Evolutionary conservation across 1,140 invertebrate species (phyloP), one percentile per base, ranked within the genome.

Genomic region (Eupeodes corollae): DNA sequence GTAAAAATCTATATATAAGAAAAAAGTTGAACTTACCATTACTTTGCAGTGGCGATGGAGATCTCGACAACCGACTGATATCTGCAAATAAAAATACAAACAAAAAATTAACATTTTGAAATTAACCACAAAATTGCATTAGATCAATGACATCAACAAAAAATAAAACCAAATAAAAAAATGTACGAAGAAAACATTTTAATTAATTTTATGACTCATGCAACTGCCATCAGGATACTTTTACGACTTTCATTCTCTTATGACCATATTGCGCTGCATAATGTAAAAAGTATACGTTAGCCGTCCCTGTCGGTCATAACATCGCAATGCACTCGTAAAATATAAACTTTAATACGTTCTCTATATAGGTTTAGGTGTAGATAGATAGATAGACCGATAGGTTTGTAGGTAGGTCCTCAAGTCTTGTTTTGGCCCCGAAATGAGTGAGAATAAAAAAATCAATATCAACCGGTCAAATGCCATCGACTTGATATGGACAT

Each of bases 21-120:
- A 21, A 11, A 34, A 18, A 52, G n/a, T n/a, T n/a, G n/a, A 43
- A 66, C 63, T 64, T 61, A 67, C 63, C 63, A 56, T 64, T 62
- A 47, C 61, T 67, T 57, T 62, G 63, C 52, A 67, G 53, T 43
- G 63, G 63, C 51, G 63, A 67, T 26, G 63, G 63, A 38, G 63
- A 66, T 33, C 63, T 56, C 42, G 63, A 63, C 48, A 67, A 53
- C 15, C 63, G 63, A 48, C 57, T 67, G 52, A 67, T 67, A 63
- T 67, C 63, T 67, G 61, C 14, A 64, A 63, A 39, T 30, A 19
- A 47, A 39, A 47, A 54, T n/a, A 50, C 32, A 9, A 42, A 35
- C 31, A 48, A 38, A 47, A 48, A 33, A 35, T 42, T 2, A 32
- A 12, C n/a, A n/a, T 5, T 45, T 16, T 37, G 9, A 18, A 21